Evolutionary conservation across 2,888 invertebrate genomes (phyloP), one percentile per base, ranked within the genome.

Genomic region (Euzetes globulus): DNA sequence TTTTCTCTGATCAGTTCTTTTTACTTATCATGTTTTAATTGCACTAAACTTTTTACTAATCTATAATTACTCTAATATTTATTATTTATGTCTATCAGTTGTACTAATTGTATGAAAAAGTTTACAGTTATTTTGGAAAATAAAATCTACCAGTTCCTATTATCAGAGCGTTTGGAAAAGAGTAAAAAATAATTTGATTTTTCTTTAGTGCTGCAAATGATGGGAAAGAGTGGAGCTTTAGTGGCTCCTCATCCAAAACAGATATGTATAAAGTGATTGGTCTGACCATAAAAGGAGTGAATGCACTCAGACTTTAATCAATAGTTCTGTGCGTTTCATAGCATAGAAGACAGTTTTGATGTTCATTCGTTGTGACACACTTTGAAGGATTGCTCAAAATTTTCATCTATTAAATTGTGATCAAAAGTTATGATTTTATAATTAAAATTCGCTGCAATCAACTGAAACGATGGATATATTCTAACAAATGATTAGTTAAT

Each of bases 231-330:
- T n/a, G n/a, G n/a, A n/a, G n/a, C n/a, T n/a, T n/a, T n/a, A 52
- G 52, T n/a, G 5, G n/a, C 5, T 15, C 19, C 19, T 55, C 55
- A 55, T 55, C 55, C 25, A 25, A 41, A 52, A 55, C 55, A 55
- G 55, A 55, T 25, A 55, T 55, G 22, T 55, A 55, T 11, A 25
- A 41, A 68, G 68, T 41, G 68, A 68, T 68, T 68, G 68, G 41
- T 68, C 45, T 68, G 68, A 68, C 41, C 11, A n/a, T 37, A 68
- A 29, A 37, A 41, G 68, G 68, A 68, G 68, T 68, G 68, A 68
- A 68, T 68, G 68, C 68, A 68, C 68, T 68, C 41, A 41, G 7
- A 41, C 41, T 68, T n/a, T 45, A 41, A 68, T 68, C 68, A 68
- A 68, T 68, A 68, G 22, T 68, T 45, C 22, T 5, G 13, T 37